A percentile compares a stretch with the other conserved stretches of the same genome.
Evolutionary conservation across 2,113 vertebrate genomes (phyloP).

Genomic region (Cairina moschata): DNA sequence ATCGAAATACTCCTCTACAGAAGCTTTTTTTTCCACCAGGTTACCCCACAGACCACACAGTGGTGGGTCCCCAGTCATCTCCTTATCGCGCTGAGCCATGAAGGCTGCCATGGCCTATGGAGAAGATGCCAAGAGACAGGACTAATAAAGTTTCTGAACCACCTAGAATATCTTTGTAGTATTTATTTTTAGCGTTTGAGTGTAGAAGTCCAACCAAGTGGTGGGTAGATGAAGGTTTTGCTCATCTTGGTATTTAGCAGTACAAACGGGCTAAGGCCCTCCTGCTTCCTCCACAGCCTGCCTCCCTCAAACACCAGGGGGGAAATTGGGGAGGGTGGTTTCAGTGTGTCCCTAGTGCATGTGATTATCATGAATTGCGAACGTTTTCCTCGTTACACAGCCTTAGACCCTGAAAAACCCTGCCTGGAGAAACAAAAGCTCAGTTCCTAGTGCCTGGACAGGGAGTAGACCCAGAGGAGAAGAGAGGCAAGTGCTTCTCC

Average conservation of each 20-base stretch:
- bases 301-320: not conserved
- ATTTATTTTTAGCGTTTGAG: not conserved
- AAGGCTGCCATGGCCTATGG: not conserved
- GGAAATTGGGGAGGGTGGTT: not conserved
- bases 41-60: not conserved
- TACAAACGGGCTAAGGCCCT: not conserved
- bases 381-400: not conserved
- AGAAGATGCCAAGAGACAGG: not conserved
- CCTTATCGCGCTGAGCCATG: not conserved
- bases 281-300: not conserved
- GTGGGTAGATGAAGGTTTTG: not conserved
- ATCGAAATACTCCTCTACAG: not conserved
- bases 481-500: not conserved
- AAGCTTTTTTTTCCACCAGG: not conserved
- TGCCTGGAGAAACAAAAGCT: not conserved
- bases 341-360: accelerated
- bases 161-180: not conserved
- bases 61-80: not conserved
- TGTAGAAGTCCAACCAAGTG: not conserved
- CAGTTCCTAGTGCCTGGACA: not conserved
- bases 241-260: not conserved
- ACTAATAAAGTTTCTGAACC: not conserved
- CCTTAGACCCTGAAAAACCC: not conserved
- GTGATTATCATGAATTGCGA: not conserved
- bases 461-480: not conserved